Percentiles rank a stretch among this genome's conserved stretches.
Evolutionary conservation across 2,888 invertebrate genomes (phyloP).

Genomic region (Apotomis betuletana): DNA sequence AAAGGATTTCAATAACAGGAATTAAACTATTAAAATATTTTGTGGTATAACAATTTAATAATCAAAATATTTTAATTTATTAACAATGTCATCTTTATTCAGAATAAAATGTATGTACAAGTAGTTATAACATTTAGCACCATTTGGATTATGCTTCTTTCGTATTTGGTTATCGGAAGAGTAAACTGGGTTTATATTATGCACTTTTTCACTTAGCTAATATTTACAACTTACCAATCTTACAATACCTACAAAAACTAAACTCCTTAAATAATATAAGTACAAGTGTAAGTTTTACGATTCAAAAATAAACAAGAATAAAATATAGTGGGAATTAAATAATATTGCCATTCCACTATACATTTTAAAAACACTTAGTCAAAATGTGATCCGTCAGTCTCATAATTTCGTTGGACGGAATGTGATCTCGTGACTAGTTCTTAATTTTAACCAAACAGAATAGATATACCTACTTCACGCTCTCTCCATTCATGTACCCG

Average conservation of each 20-base stretch:
- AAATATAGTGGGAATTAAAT: slow-evolving; percentile 9
- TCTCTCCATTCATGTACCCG: neutral
- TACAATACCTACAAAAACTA: slow-evolving; percentile 9
- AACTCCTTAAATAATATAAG: neutral
- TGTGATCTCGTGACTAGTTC: slow-evolving; percentile 57
- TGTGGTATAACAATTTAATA: slow-evolving; percentile 36
- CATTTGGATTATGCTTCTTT: slow-evolving; percentile 64
- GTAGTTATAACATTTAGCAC: slow-evolving; percentile 57
- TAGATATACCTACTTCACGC: neutral
- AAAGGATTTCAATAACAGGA: neutral
- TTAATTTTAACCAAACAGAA: slow-evolving; percentile 50
- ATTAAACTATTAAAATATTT: slow-evolving; percentile 6
- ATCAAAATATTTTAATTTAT: slow-evolving; percentile 26
- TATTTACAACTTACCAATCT: slow-evolving; percentile 57
- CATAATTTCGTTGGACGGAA: slow-evolving; percentile 40
- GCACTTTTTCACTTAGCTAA: slow-evolving; percentile 46
- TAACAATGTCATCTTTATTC: slow-evolving; percentile 31
- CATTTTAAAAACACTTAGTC: slow-evolving; percentile 19
- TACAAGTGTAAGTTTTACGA: slow-evolving; percentile 9
- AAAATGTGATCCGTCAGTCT: slow-evolving; percentile 17
- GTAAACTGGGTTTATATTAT: slow-evolving; percentile 35
- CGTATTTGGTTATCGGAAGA: slow-evolving; percentile 49
- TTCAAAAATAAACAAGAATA: slow-evolving; percentile 1
- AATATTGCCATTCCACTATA: slow-evolving; percentile 26
- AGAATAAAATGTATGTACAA: slow-evolving; percentile 40